Base-by-base conservation (phyloP, 2,888 invertebrate genomes). In the Chloromyia formosa region DNA sequence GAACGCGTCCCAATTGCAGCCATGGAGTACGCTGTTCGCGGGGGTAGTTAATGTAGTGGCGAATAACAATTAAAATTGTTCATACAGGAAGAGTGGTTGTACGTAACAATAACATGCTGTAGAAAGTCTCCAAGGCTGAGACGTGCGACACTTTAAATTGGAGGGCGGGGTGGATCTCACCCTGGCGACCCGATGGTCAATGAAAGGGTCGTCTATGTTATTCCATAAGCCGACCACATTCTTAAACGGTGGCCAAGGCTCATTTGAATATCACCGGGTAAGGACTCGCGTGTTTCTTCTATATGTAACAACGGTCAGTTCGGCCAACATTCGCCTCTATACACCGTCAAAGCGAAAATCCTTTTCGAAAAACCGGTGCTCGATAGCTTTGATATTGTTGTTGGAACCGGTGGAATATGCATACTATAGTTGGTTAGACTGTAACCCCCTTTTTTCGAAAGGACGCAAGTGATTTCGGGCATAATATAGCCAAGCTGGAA, bases 281-380 rank as follows among this genome's bases (percentile, higher is more conserved):
- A 53, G 71, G 42, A 42, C 56, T 71, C 27, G 71, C 71, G 71
- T 56, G 71, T 56, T 42, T 16, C 42, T 45, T 35, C 7, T 7
- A 42, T 23, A 54, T 56, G 56, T 71, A 71, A 58, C 58, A 71
- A 58, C 58, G 71, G 71, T 71, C 71, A 71, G 71, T 71, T 40
- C 35, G 10, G 58, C 22, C 7, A 12, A 45, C 49, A 14, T 22
- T 68, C 49, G 14, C 66, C 20, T 22, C 35, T 53, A 7, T 27
- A 20, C 69, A 23, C 23, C 4, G 9, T 22, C 7, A 42, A 35
- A 35, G 27, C 16, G 40, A 49, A 66, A 66, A 35, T 35, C 22
- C 20, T 49, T n/a, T 42, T 49, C 66, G 20, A 49, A 56, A 49
- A 66, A 66, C 66, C 66, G 66, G 66, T 18, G 49, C 49, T 45